phyloP scores from a whole-genome alignment of 2,113 vertebrate species.

The Xiphophorus maculatus region DNA sequence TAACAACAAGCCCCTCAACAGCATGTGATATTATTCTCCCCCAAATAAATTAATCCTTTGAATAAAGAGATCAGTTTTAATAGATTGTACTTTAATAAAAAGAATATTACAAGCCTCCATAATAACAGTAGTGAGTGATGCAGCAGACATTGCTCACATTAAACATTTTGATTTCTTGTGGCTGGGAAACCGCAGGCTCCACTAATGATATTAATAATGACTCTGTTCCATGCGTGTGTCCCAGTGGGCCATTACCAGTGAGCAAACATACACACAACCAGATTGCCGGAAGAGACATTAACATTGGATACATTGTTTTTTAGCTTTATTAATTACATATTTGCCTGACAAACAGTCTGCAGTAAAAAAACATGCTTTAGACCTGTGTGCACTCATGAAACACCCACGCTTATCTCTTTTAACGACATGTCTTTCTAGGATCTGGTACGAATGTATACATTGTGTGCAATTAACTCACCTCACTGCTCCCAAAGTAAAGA shows the following conservation, averaged over 20 bases:
- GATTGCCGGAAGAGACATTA: neutral
- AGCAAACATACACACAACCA: conserved; percentile 1
- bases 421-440: neutral
- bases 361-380: neutral
- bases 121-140: neutral
- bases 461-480: conserved; percentile 12
- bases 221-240: conserved; percentile 10
- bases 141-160: conserved; percentile 1
- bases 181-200: conserved; percentile 4
- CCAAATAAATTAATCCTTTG: conserved; percentile 12
- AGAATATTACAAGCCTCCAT: neutral
- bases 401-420: neutral
- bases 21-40: conserved; percentile 11
- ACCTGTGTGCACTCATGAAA: neutral
- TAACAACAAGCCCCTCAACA: conserved; percentile 25
- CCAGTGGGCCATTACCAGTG: neutral
- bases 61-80: conserved; percentile 23
- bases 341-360: neutral
- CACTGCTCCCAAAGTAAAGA: neutral
- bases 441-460: conserved; percentile 2
- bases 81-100: neutral
- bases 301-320: neutral
- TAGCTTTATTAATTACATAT: conserved; percentile 12
- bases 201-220: conserved; percentile 7
- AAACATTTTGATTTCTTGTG: conserved; percentile 3